These are phyloP conservation scores for Myotis yumanensis DNA, from an alignment of 2,113 vertebrate species.

Conservation along the genomic window DNA sequence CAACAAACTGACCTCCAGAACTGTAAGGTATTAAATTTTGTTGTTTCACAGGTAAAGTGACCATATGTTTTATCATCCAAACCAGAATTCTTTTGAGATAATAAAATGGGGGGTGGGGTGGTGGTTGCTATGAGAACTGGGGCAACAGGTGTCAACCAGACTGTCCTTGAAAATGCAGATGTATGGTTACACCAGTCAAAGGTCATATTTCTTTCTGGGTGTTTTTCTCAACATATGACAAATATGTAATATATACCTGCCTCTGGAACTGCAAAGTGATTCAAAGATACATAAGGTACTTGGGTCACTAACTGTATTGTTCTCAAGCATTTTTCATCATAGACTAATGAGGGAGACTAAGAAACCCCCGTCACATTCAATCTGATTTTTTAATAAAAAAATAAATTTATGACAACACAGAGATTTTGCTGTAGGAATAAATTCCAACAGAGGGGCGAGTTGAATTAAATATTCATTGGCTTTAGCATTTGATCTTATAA, in stretches of 20 bases:
- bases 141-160: not conserved
- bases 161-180: not conserved
- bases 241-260: not conserved
- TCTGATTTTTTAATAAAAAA: not conserved
- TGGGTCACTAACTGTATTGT: not conserved
- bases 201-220: not conserved
- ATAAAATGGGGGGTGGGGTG: not conserved
- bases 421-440: constrained; percentile 10
- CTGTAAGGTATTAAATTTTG: not conserved
- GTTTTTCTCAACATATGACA: not conserved
- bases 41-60: not conserved
- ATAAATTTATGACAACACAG: not conserved
- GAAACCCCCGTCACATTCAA: not conserved
- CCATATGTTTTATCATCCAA: not conserved
- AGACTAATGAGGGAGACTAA: not conserved
- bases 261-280: not conserved
- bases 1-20: not conserved
- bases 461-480: not conserved
- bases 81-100: not conserved
- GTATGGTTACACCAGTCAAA: not conserved
- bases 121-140: not conserved
- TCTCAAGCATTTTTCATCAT: not conserved
- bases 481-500: not conserved
- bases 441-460: not conserved
- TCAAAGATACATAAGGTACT: not conserved